Percentiles rank a stretch among this genome's conserved stretches.
Conservation (phyloP, 2,888 invertebrate species). For the Gymnocheta viridis region DNA sequence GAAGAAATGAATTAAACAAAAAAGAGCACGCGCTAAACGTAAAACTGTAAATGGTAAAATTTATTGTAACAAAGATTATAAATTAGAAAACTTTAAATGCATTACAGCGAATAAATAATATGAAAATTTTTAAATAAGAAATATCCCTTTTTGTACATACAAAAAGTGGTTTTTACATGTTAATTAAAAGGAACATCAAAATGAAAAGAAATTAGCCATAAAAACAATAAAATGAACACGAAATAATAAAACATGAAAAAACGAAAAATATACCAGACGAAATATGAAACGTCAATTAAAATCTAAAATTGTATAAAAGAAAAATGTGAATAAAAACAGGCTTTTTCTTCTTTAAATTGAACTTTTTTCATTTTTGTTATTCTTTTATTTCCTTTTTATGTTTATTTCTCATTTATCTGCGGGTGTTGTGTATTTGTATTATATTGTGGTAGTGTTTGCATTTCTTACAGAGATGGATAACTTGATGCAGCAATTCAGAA, state of each 20-base stretch:
- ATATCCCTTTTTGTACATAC: not conserved
- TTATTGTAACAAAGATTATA: not conserved
- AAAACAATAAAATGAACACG: conserved; percentile 27
- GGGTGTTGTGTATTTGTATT: not conserved
- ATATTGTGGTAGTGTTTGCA: conserved; percentile 12
- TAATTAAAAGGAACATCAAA: not conserved
- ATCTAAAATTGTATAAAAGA: conserved; percentile 14
- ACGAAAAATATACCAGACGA: conserved; percentile 25
- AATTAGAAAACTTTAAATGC: not conserved
- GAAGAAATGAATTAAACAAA: not conserved
- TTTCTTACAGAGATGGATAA: conserved; percentile 12
- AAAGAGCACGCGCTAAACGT: conserved; percentile 36
- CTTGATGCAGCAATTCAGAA: not conserved
- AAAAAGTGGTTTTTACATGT: conserved; percentile 16
- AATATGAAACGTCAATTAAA: conserved; percentile 58
- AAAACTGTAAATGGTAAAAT: conserved; percentile 12
- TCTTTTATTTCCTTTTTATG: conserved; percentile 23
- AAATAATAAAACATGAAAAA: conserved; percentile 23
- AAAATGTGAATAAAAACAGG: conserved; percentile 35
- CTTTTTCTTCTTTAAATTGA: conserved; percentile 27
- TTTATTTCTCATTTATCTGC: not conserved
- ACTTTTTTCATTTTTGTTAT: conserved; percentile 46
- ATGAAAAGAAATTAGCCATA: conserved; percentile 31
- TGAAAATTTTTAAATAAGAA: not conserved
- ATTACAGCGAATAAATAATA: conserved; percentile 2